These are phyloP conservation scores for Morus bassanus DNA, from an alignment of 2,797 vertebrate species.

Conservation along the genomic window DNA sequence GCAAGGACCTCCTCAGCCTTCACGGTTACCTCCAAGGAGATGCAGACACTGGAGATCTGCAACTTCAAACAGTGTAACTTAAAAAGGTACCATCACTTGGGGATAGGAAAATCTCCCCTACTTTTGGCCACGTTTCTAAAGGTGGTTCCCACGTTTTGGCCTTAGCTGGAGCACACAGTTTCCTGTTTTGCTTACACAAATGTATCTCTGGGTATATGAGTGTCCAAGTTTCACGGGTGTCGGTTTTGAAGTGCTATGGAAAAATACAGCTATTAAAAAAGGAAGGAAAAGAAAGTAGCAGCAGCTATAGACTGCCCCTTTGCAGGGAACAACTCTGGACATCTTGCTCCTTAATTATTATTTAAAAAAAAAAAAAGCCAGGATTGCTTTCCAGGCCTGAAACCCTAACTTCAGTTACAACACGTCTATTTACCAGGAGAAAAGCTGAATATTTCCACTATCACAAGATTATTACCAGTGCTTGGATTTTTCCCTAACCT, in stretches of 20 bases:
- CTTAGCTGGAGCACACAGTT: background rate
- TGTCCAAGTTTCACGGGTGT: background rate
- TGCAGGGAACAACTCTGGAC: background rate
- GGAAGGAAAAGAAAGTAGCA: background rate
- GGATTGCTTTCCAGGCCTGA: background rate
- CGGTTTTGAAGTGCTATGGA: background rate
- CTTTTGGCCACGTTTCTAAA: background rate
- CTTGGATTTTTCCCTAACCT: constrained; percentile 51
- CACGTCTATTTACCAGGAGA: constrained; percentile 43
- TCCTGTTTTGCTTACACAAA: background rate
- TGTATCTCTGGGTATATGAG: background rate
- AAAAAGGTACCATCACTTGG: background rate
- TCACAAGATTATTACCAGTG: constrained; percentile 55
- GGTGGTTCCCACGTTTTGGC: background rate
- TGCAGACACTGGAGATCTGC: background rate
- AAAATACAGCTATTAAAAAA: background rate
- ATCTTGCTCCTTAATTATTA: background rate
- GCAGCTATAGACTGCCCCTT: background rate
- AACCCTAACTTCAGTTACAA: background rate
- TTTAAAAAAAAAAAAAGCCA: background rate
- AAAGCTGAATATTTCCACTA: constrained; percentile 37
- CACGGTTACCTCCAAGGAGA: background rate
- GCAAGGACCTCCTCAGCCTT: background rate
- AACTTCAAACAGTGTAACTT: background rate
- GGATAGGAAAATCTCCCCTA: background rate